Percentiles rank a stretch among this genome's conserved stretches.
These are phyloP conservation scores for Microctonus aethiopoides DNA, from an alignment of 2,888 invertebrate genomes.

Conservation along the genomic window DNA sequence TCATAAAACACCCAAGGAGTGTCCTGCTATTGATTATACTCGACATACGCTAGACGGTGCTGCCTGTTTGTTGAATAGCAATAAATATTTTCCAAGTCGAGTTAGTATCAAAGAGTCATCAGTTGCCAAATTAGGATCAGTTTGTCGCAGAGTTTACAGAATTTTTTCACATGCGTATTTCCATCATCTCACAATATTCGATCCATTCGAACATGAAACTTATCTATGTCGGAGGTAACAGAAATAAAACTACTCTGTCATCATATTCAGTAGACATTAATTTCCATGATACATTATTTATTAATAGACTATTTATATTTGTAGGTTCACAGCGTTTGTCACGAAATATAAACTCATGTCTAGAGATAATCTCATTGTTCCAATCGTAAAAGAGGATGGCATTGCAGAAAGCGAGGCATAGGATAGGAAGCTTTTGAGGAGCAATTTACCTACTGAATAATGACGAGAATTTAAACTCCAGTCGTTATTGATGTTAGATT, in stretches of 20 bases:
- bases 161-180: constrained; percentile 99
- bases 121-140: constrained; percentile 97
- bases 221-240: constrained; percentile 87
- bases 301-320: constrained; percentile 23
- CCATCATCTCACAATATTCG: constrained; percentile 96
- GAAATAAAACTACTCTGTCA: constrained; percentile 20
- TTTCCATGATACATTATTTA: not conserved
- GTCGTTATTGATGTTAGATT: too few relatives aligned
- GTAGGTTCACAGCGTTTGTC: constrained; percentile 94
- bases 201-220: constrained; percentile 97
- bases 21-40: constrained; percentile 99
- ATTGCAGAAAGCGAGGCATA: constrained; percentile 48
- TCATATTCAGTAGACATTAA: not conserved
- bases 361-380: constrained; percentile 97
- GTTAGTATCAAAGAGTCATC: constrained; percentile 99
- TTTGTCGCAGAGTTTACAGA: constrained; percentile 97
- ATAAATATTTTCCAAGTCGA: constrained; percentile 99
- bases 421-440: not conserved
- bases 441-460: too few relatives aligned
- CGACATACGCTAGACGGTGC: constrained; percentile 99
- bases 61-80: constrained; percentile 97
- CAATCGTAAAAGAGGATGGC: constrained; percentile 85
- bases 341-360: constrained; percentile 99
- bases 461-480: too few relatives aligned
- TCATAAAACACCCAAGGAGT: constrained; percentile 99